These are phyloP conservation scores for Macroramphosus scolopax DNA, from an alignment of 2,797 vertebrate genomes.

Conservation along the genomic window DNA sequence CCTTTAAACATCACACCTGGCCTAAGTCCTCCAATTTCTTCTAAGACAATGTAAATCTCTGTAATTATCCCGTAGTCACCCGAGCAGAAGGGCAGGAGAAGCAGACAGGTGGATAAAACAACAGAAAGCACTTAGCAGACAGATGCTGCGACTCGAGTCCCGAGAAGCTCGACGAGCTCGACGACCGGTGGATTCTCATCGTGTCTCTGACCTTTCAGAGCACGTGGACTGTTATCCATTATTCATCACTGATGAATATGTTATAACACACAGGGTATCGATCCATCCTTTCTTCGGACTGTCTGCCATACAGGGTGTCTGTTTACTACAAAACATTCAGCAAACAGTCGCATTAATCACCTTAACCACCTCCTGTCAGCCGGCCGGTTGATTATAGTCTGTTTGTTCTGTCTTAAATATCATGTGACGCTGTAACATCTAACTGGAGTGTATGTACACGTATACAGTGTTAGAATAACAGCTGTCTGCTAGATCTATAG, in stretches of 20 bases:
- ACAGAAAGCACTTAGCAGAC: slow-evolving; percentile 51
- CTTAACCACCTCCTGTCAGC: too few relatives aligned
- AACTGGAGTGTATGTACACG: too few relatives aligned
- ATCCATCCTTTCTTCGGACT: slow-evolving; percentile 36
- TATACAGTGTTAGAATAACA: too few relatives aligned
- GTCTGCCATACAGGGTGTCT: too few relatives aligned
- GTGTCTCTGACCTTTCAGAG: slow-evolving; percentile 9
- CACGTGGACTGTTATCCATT: slow-evolving; percentile 26
- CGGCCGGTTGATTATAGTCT: too few relatives aligned
- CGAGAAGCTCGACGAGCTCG: slow-evolving; percentile 7
- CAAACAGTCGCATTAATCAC: slow-evolving; percentile 1
- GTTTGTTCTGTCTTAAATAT: too few relatives aligned
- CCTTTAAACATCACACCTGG: slow-evolving; percentile 73
- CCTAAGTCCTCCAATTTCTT: slow-evolving; percentile 78
- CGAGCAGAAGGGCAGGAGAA: slow-evolving; percentile 66
- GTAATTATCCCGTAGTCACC: slow-evolving; percentile 74
- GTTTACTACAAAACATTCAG: slow-evolving; percentile 15
- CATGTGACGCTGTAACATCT: too few relatives aligned
- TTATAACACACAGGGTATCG: slow-evolving; percentile 20
- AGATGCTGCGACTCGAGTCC: slow-evolving; percentile 56
- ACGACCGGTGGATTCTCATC: slow-evolving; percentile 9
- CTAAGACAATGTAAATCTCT: slow-evolving; percentile 76
- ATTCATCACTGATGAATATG: slow-evolving; percentile 39
- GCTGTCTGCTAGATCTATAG: too few relatives aligned
- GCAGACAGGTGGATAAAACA: slow-evolving; percentile 74